Evolutionary conservation across 2,888 invertebrate species (phyloP), one percentile per base, ranked within the genome.

Genomic region (Eupsilia transversa): DNA sequence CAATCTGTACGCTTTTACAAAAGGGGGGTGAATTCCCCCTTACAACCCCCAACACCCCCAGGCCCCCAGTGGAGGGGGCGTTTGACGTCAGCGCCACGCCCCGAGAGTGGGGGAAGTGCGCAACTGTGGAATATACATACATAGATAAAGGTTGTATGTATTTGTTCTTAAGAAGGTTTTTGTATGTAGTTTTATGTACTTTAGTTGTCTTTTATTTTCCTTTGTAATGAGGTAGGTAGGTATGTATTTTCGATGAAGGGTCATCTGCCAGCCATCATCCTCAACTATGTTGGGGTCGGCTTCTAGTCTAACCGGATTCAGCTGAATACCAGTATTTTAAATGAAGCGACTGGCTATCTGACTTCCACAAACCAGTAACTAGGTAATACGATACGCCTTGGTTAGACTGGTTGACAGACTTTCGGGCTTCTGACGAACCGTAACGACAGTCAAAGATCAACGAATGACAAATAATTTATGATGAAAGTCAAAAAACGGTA

Each of bases 11-110:
- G 52, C 66, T 69, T 70, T 66, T 54, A 72, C 70, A 57, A 60
- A 71, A 59, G 74, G 72, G 82, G 79, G 75, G 79, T 69, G 12
- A 10, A 30, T 14, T n/a, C 66, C 12, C 38, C 61, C 33, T 38
- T 27, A 12, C 33, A 54, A 41, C 61, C 30, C 57, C 30, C 63
- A 74, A 66, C 66, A 52, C 66, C 82, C 77, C 67, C 43, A 41
- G 30, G 33, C 23, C 59, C 56, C 54, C 35, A 64, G 75, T 74
- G 59, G 69, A 64, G 69, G 63, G 66, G 91, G 92, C 91, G 92
- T 87, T 79, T 92, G 93, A 92, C 93, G 92, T 92, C 92, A 92
- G 79, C 79, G 87, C 86, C 90, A 92, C 92, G 93, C 93, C 93
- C 88, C 57, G 17, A n/a, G 46, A 52, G 72, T 65, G 79, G 75